These are phyloP conservation scores for Agrotis puta DNA, from an alignment of 2,888 invertebrate species.

Conservation along the genomic window DNA sequence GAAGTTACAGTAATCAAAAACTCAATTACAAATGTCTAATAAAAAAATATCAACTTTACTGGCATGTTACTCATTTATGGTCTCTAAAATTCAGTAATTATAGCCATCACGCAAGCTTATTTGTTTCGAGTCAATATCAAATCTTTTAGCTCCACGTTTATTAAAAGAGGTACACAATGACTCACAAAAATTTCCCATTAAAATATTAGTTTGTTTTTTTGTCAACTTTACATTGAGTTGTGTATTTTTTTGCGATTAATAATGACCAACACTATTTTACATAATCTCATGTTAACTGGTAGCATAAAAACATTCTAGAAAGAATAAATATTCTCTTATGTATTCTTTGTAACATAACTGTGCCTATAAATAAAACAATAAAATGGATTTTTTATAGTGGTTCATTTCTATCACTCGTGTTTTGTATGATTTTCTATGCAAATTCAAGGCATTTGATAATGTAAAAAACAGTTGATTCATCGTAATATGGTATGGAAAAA, in stretches of 20 bases:
- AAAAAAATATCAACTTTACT: no score
- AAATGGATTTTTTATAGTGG: no score
- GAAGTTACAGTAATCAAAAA: background rate
- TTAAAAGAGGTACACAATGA: constrained; percentile 10
- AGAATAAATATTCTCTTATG: background rate
- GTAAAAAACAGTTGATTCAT: no score
- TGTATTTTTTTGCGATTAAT: constrained; percentile 21
- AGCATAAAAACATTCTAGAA: constrained; percentile 45
- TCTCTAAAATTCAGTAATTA: background rate
- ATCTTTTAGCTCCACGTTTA: constrained; percentile 1
- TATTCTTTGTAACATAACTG: constrained; percentile 22
- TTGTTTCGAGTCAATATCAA: background rate
- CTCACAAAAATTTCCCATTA: constrained; percentile 13
- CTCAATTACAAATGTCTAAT: background rate
- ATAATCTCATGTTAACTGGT: constrained; percentile 47
- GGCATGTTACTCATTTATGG: background rate
- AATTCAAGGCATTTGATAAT: background rate
- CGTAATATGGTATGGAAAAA: no score
- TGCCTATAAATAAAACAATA: constrained; percentile 23
- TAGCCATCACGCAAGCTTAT: background rate
- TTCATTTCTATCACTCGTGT: constrained; percentile 1
- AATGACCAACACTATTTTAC: constrained; percentile 27
- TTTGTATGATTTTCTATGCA: background rate
- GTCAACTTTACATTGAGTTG: background rate
- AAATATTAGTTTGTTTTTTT: constrained; percentile 16